Evolutionary conservation across 2,113 vertebrate species (phyloP).

Genomic region (Ceratotherium simum): DNA sequence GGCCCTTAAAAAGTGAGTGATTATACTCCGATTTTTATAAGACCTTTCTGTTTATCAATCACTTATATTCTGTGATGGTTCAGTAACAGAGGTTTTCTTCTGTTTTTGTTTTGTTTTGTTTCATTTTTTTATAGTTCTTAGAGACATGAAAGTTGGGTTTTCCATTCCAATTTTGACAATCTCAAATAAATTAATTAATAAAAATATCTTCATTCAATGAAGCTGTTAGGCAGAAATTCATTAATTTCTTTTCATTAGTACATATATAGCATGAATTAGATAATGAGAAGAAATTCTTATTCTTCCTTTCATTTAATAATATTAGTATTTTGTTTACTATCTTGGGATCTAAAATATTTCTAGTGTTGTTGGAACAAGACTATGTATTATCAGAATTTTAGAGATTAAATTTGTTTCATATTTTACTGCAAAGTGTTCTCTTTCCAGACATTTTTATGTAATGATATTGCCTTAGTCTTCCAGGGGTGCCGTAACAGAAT

Average conservation of each 20-base stretch:
- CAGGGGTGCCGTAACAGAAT: too few relatives aligned
- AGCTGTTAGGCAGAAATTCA: neutral
- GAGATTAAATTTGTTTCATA: neutral
- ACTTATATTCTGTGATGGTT: neutral
- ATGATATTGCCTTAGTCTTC: too few relatives aligned
- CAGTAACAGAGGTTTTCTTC: neutral
- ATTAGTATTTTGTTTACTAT: neutral
- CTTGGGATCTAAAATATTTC: neutral
- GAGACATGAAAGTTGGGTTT: neutral
- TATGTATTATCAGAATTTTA: neutral
- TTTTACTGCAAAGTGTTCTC: neutral
- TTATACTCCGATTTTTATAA: neutral
- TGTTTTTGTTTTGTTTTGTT: neutral
- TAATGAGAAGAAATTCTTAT: neutral
- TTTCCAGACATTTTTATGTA: neutral
- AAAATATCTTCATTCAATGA: neutral
- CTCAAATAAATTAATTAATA: neutral
- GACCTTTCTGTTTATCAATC: neutral
- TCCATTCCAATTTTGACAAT: neutral
- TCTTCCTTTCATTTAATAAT: neutral
- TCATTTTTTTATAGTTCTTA: neutral
- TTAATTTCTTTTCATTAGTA: neutral
- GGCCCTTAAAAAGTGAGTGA: neutral
- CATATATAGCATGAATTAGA: neutral
- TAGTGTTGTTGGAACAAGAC: neutral